Evolutionary conservation across 2,888 invertebrate species (phyloP), one percentile per base, ranked within the genome.

Genomic region (Epirrhoe alternata): DNA sequence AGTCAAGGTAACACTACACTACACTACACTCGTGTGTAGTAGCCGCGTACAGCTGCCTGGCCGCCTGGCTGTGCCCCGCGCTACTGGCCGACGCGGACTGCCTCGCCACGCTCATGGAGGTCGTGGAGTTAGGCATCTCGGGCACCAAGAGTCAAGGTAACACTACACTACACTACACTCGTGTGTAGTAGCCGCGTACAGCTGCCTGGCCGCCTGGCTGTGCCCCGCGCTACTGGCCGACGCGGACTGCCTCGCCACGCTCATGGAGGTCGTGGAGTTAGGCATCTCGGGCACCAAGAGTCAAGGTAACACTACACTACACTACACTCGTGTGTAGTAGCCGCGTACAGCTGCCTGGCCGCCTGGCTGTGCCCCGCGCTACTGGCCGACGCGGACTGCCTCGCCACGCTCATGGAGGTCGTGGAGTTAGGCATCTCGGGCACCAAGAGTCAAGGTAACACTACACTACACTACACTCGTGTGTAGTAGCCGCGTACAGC

Each of bases 361-460:
- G 96, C 97, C 17, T 99, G 99, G 99, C 94, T 99, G 61, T 90
- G 98, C 70, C 98, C 99, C 89, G 97, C 98, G 6, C 94, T 99
- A 61, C 93, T 99, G 55, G 95, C 97, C 83, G 99, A 99, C 86
- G 96, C 97, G 76, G 98, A 98, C 83, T 98, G 98, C 82, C 94
- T 99, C 45, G 96, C 97, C 70, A 97, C 98, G 42, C 97, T 99
- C 61, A 94, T 99, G 70, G 99, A 99, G 91, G 99, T 99, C 0
- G 98, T 99, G 1, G 99, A 99, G 87, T 94, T 99, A 31, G 99
- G 99, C 61, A 98, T 99, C 63, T 99, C 99, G 0, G 99, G 99
- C 14, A 96, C 97, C 6, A 99, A 99, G 90, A 97, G 97, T 64
- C 94, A 96, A 54, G 96, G 96, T 70, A 33, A 49, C n/a, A 42